Evolutionary conservation across 2,888 invertebrate species (phyloP).

Genomic region (Macrophya annulata): DNA sequence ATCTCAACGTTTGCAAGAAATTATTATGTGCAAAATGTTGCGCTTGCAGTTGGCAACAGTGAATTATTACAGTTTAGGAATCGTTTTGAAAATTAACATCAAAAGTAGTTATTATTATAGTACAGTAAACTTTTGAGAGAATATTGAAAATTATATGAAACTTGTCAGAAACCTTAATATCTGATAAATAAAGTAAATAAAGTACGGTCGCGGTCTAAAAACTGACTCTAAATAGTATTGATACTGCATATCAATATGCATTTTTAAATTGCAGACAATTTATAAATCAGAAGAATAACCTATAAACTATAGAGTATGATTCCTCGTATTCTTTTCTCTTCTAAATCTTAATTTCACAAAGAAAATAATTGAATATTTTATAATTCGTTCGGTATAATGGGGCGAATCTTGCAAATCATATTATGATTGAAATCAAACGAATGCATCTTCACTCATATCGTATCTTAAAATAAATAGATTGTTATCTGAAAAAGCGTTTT

Average conservation of each 20-base stretch:
- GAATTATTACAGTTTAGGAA: neutral
- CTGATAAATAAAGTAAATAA: conserved; percentile 22
- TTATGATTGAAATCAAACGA: conserved; percentile 8
- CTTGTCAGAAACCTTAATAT: too few species aligned
- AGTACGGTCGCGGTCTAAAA: conserved; percentile 25
- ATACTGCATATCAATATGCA: conserved; percentile 1
- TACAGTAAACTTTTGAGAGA: neutral
- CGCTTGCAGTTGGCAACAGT: neutral
- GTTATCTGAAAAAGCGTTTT: conserved; percentile 24
- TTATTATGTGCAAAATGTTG: conserved; percentile 6
- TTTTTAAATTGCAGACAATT: neutral
- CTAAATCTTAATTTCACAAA: neutral
- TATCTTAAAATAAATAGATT: conserved; percentile 30
- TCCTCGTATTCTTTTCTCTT: neutral
- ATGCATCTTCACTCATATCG: neutral
- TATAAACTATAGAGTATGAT: conserved; percentile 32
- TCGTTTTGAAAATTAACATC: neutral
- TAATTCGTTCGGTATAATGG: conserved; percentile 17
- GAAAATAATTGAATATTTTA: neutral
- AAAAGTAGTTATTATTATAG: neutral
- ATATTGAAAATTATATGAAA: neutral
- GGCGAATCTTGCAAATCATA: conserved; percentile 25
- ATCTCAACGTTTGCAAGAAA: neutral
- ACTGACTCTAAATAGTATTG: conserved; percentile 33
- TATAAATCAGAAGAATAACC: neutral